Base-by-base conservation (phyloP, 2,888 invertebrate species). In the Halocaridina rubra region DNA sequence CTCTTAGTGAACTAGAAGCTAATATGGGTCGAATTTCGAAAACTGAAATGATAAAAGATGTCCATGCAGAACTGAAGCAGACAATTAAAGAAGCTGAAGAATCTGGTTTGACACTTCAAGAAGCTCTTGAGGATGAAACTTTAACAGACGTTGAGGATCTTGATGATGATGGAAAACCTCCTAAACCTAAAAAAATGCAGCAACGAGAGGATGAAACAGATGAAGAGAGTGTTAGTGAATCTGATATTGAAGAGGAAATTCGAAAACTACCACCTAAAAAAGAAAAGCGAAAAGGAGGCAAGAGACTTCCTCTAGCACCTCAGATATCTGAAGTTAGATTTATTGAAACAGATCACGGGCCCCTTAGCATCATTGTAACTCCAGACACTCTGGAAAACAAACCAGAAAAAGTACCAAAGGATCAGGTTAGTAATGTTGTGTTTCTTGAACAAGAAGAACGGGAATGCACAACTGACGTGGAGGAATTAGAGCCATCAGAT, bases 241-340 rank as follows among this genome's bases (percentile, higher is more conserved):
- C 85, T 29, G 77, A 81, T 19, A 27, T 78, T 57, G 82, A 82
- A 61, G 82, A 82, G n/a, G 78, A 82, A 61, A 57, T 76, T 30
- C 22, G 8, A 32, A 57, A 61, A 27, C n/a, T n/a, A n/a, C 30
- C 79, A 69, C 71, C 67, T 22, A 59, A 13, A 30, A 39, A 64
- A 46, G 27, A 29, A 30, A 64, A 10, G 27, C 33, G 24, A 22
- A 71, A 69, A 22, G 64, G 46, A 46, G 32, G 72, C 29, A 81
- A 61, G 72, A 76, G 77, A 32, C 77, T 82, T 5, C 82, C 82
- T 33, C 57, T 86, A 19, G 86, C 72, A 13, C 86, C 86, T 13
- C 86, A 82, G 53, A 30, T 86, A 8, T 86, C 86, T n/a, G 88
- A 88, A n/a, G 81, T 88, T 30, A 53, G 86, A 22, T 88, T 86